Evolutionary conservation across 2,797 vertebrate genomes (phyloP).

Genomic region (Margarornis squamiger): DNA sequence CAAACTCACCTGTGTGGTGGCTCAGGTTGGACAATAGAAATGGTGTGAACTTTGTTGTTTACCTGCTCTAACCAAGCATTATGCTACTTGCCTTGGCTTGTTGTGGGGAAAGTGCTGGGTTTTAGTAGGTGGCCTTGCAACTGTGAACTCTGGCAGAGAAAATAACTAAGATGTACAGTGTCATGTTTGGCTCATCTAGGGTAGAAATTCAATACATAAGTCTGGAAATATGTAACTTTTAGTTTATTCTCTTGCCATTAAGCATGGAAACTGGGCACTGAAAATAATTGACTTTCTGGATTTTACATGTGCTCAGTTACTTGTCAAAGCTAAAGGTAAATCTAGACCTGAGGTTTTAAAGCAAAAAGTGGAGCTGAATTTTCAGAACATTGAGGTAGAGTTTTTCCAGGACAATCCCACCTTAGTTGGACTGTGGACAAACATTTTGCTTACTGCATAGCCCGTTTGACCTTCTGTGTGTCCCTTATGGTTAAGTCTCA

Average conservation of each 20-base stretch:
- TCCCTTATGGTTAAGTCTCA: not conserved
- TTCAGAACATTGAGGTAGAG: not conserved
- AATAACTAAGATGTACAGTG: not conserved
- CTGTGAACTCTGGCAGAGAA: not conserved
- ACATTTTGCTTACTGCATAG: not conserved
- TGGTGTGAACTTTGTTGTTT: not conserved
- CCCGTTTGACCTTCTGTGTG: fast-evolving
- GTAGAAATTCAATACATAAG: not conserved
- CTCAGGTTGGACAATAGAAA: not conserved
- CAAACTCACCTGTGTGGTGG: not conserved
- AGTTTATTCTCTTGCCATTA: not conserved
- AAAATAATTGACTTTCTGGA: not conserved
- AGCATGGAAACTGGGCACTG: not conserved
- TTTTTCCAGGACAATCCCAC: not conserved
- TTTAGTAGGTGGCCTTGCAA: not conserved
- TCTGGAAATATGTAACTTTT: not conserved
- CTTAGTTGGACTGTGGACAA: not conserved
- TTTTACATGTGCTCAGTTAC: not conserved
- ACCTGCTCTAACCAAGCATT: not conserved
- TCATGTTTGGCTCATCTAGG: not conserved
- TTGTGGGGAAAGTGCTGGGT: not conserved
- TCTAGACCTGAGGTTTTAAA: not conserved
- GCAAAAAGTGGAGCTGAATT: not conserved
- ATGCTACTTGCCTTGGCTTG: not conserved
- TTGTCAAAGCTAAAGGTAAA: not conserved